Evolutionary conservation across 2,888 invertebrate species (phyloP).

Genomic region (Digitonthophagus gazella): DNA sequence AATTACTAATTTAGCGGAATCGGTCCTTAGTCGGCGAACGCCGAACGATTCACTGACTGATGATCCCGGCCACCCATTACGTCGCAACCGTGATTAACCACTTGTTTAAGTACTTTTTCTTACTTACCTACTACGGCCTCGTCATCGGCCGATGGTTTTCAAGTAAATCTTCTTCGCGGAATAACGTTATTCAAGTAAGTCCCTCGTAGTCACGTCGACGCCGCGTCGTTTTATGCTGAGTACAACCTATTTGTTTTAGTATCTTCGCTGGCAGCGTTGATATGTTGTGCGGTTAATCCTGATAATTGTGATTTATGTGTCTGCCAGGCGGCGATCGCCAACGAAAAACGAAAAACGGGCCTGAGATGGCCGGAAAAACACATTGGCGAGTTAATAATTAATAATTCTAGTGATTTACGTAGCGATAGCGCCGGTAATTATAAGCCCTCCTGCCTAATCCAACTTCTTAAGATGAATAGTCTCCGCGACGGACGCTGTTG

Average conservation of each 20-base stretch:
- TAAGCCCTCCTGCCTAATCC: conserved; percentile 11
- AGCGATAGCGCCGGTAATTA: conserved; percentile 8
- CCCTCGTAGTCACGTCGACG: not conserved
- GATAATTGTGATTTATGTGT: conserved; percentile 10
- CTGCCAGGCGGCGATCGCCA: not conserved
- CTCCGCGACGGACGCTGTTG: conserved; percentile 31
- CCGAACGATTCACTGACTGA: conserved; percentile 1
- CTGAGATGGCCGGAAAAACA: not conserved
- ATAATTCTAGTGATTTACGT: conserved; percentile 7
- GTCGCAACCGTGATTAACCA: not conserved
- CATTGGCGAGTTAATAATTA: conserved; percentile 6
- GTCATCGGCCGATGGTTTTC: not conserved
- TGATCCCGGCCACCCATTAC: conserved; percentile 8
- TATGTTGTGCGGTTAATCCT: conserved; percentile 1
- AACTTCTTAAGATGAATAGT: not conserved
- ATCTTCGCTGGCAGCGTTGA: conserved; percentile 5
- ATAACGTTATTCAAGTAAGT: too few relatives aligned
- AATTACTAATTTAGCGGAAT: conserved; percentile 2
- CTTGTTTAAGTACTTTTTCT: conserved; percentile 1
- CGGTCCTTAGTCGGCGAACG: not conserved
- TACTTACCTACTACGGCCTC: not conserved
- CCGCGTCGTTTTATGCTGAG: conserved; percentile 14
- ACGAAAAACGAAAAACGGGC: conserved; percentile 4
- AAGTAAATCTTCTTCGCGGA: not conserved
- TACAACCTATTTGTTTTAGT: not conserved